A percentile compares a stretch with the other conserved stretches of the same genome.
Conservation (phyloP, 2,797 vertebrate species). For the Crenichthys baileyi region DNA sequence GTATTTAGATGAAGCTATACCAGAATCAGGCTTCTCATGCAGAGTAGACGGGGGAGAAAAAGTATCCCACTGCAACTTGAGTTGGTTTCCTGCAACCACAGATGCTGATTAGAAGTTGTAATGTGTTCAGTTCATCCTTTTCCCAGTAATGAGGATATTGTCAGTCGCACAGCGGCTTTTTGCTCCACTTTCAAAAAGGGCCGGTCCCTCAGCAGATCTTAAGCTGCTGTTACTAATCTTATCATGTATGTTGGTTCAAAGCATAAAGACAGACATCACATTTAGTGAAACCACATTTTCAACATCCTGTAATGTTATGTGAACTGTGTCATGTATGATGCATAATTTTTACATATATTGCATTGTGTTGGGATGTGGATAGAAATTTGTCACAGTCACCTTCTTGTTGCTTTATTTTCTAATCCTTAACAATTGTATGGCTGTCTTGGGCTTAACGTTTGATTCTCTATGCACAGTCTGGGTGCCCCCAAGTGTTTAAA, state of each 20-base stretch:
- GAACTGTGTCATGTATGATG: background rate
- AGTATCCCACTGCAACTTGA: background rate
- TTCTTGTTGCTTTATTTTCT: background rate
- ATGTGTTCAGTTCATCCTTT: background rate
- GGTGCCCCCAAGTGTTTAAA: too few species aligned
- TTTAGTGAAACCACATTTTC: background rate
- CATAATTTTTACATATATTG: background rate
- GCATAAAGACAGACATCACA: background rate
- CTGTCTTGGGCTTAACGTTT: too few species aligned
- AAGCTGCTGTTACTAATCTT: background rate
- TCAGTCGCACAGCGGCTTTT: background rate
- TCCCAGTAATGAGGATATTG: background rate
- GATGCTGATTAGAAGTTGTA: background rate
- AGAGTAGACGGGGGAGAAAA: background rate
- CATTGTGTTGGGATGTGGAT: background rate
- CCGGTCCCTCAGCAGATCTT: background rate
- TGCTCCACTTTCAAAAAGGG: background rate
- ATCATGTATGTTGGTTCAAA: background rate
- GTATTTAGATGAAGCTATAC: constrained; percentile 31
- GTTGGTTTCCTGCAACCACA: background rate
- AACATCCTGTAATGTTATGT: background rate
- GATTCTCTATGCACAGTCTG: too few species aligned
- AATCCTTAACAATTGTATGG: too few species aligned
- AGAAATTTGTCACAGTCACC: background rate
- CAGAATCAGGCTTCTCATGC: constrained; percentile 9